Evolutionary conservation across 92 coral and sea anemone genomes (phyloP).

Genomic region (Heteractis magnifica): DNA sequence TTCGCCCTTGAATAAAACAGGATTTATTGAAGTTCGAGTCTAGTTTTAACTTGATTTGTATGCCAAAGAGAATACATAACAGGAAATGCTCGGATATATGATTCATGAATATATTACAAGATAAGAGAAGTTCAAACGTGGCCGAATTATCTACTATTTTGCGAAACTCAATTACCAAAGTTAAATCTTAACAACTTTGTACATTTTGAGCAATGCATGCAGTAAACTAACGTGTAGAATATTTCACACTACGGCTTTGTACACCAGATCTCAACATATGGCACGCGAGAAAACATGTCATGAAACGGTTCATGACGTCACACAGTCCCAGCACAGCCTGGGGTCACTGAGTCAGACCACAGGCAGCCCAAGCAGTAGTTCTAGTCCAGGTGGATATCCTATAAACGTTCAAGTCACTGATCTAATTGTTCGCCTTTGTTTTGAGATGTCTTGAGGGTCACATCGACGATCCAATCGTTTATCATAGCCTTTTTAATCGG

Average conservation of each 20-base stretch:
- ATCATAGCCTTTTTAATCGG: constrained; percentile 28
- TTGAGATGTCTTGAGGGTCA: constrained; percentile 25
- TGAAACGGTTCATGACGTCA: background rate
- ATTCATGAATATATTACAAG: too few relatives aligned
- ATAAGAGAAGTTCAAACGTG: too few relatives aligned
- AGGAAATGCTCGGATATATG: too few relatives aligned
- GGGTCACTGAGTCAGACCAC: background rate
- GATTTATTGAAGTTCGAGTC: too few relatives aligned
- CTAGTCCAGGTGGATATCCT: background rate
- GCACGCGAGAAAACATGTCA: background rate
- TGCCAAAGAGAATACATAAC: too few relatives aligned
- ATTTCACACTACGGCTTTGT: background rate
- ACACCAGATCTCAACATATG: background rate
- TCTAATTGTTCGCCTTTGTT: background rate
- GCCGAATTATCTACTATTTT: too few relatives aligned
- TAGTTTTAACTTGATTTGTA: too few relatives aligned
- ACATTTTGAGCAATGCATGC: too few relatives aligned
- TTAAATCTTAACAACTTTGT: too few relatives aligned
- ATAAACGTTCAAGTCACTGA: background rate
- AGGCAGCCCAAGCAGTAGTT: background rate
- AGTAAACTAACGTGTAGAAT: too few relatives aligned
- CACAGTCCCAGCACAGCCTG: background rate
- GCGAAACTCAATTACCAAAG: too few relatives aligned
- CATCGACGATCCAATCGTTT: constrained; percentile 21
- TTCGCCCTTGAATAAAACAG: too few relatives aligned